These are phyloP conservation scores for Emydura subglobosa DNA, from an alignment of 2,113 vertebrate genomes.

Conservation along the genomic window DNA sequence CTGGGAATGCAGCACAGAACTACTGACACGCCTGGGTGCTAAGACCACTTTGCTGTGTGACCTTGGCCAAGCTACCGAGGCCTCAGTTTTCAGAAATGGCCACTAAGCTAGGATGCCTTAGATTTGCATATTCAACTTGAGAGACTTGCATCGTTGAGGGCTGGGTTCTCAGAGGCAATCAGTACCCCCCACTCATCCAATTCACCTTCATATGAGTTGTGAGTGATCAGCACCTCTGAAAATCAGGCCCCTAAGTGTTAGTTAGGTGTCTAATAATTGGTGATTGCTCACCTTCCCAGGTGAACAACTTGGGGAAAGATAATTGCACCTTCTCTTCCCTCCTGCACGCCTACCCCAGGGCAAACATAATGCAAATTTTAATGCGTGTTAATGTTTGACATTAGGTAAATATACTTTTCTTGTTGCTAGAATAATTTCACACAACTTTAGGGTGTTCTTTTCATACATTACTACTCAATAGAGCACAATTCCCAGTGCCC, in stretches of 20 bases:
- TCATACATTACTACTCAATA: constrained; percentile 68
- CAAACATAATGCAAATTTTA: constrained; percentile 70
- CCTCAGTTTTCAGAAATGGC: neutral
- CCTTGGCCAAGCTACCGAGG: neutral
- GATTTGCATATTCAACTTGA: neutral
- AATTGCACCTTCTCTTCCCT: constrained; percentile 68
- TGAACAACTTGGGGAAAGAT: neutral
- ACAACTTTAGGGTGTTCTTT: constrained; percentile 64
- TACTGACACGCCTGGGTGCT: neutral
- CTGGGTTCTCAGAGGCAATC: neutral
- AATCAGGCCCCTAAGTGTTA: neutral
- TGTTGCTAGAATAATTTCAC: constrained; percentile 60
- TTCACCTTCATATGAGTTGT: neutral
- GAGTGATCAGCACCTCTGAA: neutral
- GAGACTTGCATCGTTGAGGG: neutral
- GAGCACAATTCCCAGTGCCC: constrained; percentile 18
- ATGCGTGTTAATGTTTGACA: constrained; percentile 64
- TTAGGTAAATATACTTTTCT: constrained; percentile 64
- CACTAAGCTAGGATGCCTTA: neutral
- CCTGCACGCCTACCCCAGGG: constrained; percentile 51
- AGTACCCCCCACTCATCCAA: neutral
- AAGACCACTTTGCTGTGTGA: neutral
- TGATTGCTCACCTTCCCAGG: constrained; percentile 5
- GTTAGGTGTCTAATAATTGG: constrained; percentile 30
- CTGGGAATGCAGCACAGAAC: too few species aligned